Evolutionary conservation across 2,113 vertebrate species (phyloP), one percentile per base, ranked within the genome.

Genomic region (Ptilorrhoa leucosticta): DNA sequence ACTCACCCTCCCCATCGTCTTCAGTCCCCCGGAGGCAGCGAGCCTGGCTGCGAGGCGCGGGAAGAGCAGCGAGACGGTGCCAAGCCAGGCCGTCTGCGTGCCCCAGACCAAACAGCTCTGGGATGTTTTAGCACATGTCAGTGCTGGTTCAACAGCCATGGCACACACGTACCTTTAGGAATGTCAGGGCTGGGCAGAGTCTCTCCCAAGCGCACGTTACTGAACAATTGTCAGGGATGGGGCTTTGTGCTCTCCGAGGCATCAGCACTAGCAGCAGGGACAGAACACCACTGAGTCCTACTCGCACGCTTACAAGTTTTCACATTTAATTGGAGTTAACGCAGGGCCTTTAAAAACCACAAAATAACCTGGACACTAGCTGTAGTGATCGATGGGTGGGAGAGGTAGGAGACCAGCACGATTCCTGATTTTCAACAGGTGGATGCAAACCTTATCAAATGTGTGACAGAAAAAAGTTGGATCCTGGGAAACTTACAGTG

Each of bases 301-400:
- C 83, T 53, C 2, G 0, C 6, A 17, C 0, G 3, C 28, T 1
- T 3, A 13, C 28, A 20, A 4, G 15, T 57, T 89, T 80, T n/a
- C 33, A 27, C 27, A 27, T 35, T 40, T 17, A 44, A 57, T 1
- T 56, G 10, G 40, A 44, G 19, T 57, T 60, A 81, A 70, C 1
- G 13, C 2, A 5, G 48, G 33, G 31, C 26, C 76, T 85, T 56
- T 22, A 37, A 63, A 70, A 60, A 17, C 44, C 64, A 37, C 37
- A n/a, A 19, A 83, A 44, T 24, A 75, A 31, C 19, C 27, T 23
- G 50, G 45, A 51, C 71, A 44, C 18, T 14, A 91, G 37, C 19
- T 35, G 33, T 24, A 50, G 35, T 0, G 2, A 27, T 18, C 10
- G 9, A 12, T 8, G 40, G 30, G 17, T 37, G 61, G 61, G 24